Percentiles rank a stretch among this genome's conserved stretches.
Evolutionary conservation across 2,888 invertebrate species (phyloP).

Genomic region (Erpobdella octoculata): DNA sequence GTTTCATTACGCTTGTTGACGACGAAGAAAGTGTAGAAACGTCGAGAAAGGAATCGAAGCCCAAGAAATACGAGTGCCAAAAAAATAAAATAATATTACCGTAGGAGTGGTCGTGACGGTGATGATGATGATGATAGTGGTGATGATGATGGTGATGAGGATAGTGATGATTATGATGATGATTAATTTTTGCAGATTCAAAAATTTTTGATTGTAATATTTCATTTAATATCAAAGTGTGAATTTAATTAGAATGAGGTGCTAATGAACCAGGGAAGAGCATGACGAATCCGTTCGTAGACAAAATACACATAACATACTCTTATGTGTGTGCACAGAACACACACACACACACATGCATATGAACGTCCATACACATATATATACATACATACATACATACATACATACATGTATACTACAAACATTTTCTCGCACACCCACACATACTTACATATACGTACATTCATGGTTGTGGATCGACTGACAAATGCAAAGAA

Average conservation of each 20-base stretch:
- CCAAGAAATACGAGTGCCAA: not conserved
- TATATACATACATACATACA: not conserved
- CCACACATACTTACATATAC: not conserved
- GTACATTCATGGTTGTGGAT: not conserved
- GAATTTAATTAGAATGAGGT: too few relatives aligned
- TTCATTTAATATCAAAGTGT: too few relatives aligned
- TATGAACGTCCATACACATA: not conserved
- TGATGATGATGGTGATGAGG: not conserved
- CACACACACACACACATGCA: constrained; percentile 1
- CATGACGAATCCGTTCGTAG: not conserved
- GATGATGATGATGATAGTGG: not conserved
- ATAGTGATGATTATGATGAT: constrained; percentile 13
- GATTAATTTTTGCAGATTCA: too few relatives aligned
- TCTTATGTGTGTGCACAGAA: too few relatives aligned
- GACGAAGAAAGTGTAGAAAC: not conserved
- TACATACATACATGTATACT: constrained; percentile 1
- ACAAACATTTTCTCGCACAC: not conserved
- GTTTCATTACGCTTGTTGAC: too few relatives aligned
- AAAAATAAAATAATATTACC: not conserved
- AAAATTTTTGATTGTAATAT: too few relatives aligned
- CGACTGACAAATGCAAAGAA: constrained; percentile 10
- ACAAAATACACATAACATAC: too few relatives aligned
- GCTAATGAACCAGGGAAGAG: too few relatives aligned
- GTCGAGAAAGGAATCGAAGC: constrained; percentile 3
- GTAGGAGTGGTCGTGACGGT: not conserved